Evolutionary conservation across 1,140 invertebrate species (phyloP).

Genomic region (Nebria ingens): DNA sequence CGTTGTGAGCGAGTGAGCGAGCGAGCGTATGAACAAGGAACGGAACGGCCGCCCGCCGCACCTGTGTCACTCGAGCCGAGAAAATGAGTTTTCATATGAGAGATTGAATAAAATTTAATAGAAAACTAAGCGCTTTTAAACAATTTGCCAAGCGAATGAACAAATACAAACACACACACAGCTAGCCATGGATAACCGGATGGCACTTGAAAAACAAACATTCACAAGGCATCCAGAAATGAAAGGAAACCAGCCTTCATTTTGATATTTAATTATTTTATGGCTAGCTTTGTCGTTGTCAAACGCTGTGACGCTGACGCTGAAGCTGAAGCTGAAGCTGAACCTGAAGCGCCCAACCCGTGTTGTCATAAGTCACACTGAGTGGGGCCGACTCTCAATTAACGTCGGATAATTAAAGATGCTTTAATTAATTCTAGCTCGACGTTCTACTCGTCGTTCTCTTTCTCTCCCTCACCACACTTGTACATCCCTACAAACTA

Average conservation of each 20-base stretch:
- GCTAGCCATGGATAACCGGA: too few species aligned
- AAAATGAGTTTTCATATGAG: slow-evolving; percentile 9
- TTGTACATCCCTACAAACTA: too few species aligned
- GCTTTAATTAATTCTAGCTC: slow-evolving; percentile 27
- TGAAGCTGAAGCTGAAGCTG: too few species aligned
- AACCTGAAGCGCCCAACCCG: too few species aligned
- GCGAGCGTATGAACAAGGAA: background rate
- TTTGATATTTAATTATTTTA: slow-evolving; percentile 32
- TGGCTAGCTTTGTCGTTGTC: slow-evolving; percentile 26
- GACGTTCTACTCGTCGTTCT: background rate
- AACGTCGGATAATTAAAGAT: slow-evolving; percentile 26
- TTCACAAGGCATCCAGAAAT: too few species aligned
- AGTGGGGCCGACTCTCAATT: slow-evolving; percentile 20
- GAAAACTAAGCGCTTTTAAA: slow-evolving; percentile 8
- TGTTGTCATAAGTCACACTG: slow-evolving; percentile 3
- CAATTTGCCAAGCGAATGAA: background rate
- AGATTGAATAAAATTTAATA: slow-evolving; percentile 9
- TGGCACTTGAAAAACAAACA: too few species aligned
- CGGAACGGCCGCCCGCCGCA: background rate
- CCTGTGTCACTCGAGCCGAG: background rate
- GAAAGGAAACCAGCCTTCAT: slow-evolving; percentile 18
- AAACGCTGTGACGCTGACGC: too few species aligned
- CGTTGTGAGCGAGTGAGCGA: background rate
- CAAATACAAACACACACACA: background rate
- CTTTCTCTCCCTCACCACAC: background rate